Evolutionary conservation across 2,888 invertebrate species (phyloP).

Genomic region (Tetragnatha montana): DNA sequence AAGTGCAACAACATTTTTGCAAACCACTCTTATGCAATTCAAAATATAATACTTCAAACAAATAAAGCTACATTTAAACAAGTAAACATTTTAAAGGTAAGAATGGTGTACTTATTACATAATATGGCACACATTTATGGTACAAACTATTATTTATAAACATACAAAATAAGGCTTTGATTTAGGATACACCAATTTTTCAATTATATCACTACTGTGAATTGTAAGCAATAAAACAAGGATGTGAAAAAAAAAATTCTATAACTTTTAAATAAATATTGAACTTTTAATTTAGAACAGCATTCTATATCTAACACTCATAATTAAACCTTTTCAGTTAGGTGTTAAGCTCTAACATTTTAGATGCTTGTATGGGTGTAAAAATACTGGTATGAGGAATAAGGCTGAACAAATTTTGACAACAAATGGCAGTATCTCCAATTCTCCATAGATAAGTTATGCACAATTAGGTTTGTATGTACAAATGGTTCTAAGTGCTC

Average conservation of each 20-base stretch:
- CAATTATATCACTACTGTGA: background rate
- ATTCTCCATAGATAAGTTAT: conserved; percentile 8
- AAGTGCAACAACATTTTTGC: conserved; percentile 21
- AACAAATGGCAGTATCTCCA: conserved; percentile 38
- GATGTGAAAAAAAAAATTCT: background rate
- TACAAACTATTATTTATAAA: background rate
- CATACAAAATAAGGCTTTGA: conserved; percentile 1
- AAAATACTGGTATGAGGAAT: conserved; percentile 13
- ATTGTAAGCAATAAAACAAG: background rate
- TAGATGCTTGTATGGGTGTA: background rate
- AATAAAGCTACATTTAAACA: conserved; percentile 5
- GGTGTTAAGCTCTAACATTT: conserved; percentile 18
- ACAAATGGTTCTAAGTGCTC: background rate
- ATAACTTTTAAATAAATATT: background rate
- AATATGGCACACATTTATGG: conserved; percentile 5
- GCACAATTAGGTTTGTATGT: background rate
- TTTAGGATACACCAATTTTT: conserved; percentile 9
- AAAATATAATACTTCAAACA: background rate
- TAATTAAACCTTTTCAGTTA: background rate
- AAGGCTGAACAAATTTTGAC: conserved; percentile 22
- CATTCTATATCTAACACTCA: background rate
- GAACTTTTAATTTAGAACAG: background rate
- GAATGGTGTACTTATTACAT: background rate
- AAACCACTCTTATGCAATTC: conserved; percentile 2
- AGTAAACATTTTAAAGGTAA: background rate